phyloP scores from a whole-genome alignment of 2,888 invertebrate genomes.

The Noctua janthe region DNA sequence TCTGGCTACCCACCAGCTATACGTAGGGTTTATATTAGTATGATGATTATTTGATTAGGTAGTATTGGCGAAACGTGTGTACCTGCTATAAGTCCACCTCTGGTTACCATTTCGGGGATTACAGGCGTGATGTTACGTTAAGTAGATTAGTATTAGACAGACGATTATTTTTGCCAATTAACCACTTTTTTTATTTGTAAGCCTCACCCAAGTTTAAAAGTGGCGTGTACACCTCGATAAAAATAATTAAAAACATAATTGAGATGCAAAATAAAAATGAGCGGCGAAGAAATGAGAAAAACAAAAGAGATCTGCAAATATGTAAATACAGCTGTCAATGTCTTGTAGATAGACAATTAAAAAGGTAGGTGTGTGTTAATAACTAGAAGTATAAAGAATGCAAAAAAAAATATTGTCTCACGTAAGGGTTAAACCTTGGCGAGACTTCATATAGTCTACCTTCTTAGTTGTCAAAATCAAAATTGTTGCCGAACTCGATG shows the following conservation, averaged over 20 bases:
- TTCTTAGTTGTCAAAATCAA: not conserved
- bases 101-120: not conserved
- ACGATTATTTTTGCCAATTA: not conserved
- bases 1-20: not conserved
- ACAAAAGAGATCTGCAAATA: slow-evolving; percentile 33
- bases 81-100: not conserved
- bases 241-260: slow-evolving; percentile 36
- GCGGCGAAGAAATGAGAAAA: slow-evolving; percentile 12
- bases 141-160: not conserved
- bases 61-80: not conserved
- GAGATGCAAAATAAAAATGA: slow-evolving; percentile 27
- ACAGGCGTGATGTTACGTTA: not conserved
- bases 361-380: not conserved
- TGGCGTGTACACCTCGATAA: not conserved
- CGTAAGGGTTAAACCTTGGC: not conserved
- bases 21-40: not conserved
- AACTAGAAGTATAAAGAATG: not conserved
- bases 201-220: not conserved
- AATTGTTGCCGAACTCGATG: not conserved
- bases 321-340: slow-evolving; percentile 28
- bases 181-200: not conserved
- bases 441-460: not conserved
- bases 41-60: not conserved
- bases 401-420: not conserved
- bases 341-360: slow-evolving; percentile 17